Evolutionary conservation across 2,113 vertebrate genomes (phyloP).

Genomic region (Platycercus adscitus): DNA sequence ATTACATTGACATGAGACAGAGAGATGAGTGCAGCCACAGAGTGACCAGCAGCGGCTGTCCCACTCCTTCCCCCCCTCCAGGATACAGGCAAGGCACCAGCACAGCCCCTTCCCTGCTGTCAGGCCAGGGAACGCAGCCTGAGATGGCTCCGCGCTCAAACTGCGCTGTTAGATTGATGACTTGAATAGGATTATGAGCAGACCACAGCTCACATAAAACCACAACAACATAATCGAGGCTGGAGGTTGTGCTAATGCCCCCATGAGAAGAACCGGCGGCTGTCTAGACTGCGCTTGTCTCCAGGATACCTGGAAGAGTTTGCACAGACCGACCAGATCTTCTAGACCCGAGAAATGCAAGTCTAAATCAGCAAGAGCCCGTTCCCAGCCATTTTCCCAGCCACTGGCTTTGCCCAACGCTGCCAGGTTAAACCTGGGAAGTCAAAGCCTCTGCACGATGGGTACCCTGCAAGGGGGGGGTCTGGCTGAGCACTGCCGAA

Average conservation of each 20-base stretch:
- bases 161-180: neutral
- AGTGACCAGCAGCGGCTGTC: neutral
- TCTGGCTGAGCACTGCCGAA: neutral
- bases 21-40: neutral
- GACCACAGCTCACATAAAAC: neutral
- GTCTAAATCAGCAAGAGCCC: neutral
- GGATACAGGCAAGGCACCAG: neutral
- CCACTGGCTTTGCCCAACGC: neutral
- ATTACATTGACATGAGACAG: neutral
- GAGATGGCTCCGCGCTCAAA: fast-evolving
- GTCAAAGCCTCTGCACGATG: fast-evolving
- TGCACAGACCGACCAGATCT: neutral
- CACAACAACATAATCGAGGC: neutral
- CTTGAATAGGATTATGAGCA: neutral
- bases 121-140: neutral
- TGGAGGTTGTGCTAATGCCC: neutral
- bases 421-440: neutral
- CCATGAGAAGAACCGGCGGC: neutral
- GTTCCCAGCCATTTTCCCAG: neutral
- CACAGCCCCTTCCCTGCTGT: neutral
- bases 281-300: neutral
- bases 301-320: neutral
- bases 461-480: neutral
- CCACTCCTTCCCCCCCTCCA: neutral
- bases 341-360: neutral